Base-by-base conservation (phyloP, 2,888 invertebrate species). In the Ectemnius continuus region DNA sequence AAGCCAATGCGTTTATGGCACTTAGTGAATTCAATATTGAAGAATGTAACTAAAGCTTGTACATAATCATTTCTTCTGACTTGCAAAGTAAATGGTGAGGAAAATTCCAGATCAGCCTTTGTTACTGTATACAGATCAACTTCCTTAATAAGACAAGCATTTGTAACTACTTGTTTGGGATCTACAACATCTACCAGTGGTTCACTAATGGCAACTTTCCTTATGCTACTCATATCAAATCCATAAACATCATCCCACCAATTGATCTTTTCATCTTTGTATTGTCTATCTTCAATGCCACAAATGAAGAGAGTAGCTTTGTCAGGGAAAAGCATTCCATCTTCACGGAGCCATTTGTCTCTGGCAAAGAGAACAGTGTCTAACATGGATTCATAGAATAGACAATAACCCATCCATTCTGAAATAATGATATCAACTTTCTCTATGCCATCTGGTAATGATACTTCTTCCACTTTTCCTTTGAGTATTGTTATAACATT, bases 201-300 rank as follows among this genome's bases (percentile, higher is more conserved):
- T 92, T 99, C 99, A 48, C 97, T 97, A 82, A 99, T 98, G 18
- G 99, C 99, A 76, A 99, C 98, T 92, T 98, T 97, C 67, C 99
- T 94, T 90, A 99, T 99, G 84, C 97, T 97, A 85, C 97, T 98
- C 99, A 99, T 99, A 91, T 99, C 97, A 90, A 99, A 99, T 63
- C 99, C 99, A 88, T 99, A 99, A 1, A 99, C 99, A 92, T 98
- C 98, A 88, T 99, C 98, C 99, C 99, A 99, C 99, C 99, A 99
- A 92, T 99, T 99, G 85, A 99, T 99, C 92, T 99, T 99, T 92
- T 99, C 99, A 89, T 99, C 99, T 91, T 99, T 99, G 92, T 99
- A 99, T 92, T 99, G 99, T 20, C 99, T 94, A 91, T 99, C 99
- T 91, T 97, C 97, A 73, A 97, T 97, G 23, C 96, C 97, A 77